These are phyloP conservation scores for Drosophila fungiperda DNA, from an alignment of 2,888 invertebrate genomes.

Conservation along the genomic window DNA sequence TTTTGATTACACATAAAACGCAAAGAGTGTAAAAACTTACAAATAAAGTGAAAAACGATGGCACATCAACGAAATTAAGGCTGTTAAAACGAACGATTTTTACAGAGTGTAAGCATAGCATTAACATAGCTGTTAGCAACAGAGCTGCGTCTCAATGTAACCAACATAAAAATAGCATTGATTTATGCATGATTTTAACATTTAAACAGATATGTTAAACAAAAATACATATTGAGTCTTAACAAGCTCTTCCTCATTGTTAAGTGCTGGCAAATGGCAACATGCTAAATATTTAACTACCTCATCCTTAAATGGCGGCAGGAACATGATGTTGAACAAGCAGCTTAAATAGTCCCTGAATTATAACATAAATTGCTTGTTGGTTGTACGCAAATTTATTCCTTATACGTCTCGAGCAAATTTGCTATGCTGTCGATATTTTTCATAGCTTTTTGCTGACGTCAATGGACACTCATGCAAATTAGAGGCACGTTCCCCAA, in stretches of 20 bases:
- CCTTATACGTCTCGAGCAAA: slow-evolving; percentile 4
- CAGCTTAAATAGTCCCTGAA: background rate
- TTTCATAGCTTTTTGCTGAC: slow-evolving; percentile 39
- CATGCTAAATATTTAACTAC: background rate
- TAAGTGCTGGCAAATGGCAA: background rate
- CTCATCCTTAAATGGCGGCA: background rate
- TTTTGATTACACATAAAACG: slow-evolving; percentile 23
- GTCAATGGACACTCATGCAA: slow-evolving; percentile 62
- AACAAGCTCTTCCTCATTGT: background rate
- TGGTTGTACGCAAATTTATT: slow-evolving; percentile 5
- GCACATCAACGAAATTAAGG: background rate
- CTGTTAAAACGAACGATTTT: background rate
- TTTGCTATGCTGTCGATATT: slow-evolving; percentile 12
- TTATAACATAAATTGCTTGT: background rate
- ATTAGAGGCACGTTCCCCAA: slow-evolving; percentile 22
- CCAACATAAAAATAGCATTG: background rate
- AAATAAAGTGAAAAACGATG: background rate
- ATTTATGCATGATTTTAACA: background rate
- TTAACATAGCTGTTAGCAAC: background rate
- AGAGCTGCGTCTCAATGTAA: background rate
- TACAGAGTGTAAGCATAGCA: background rate
- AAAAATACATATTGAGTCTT: background rate
- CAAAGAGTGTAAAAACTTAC: background rate
- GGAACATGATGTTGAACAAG: background rate
- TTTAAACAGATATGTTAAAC: background rate